Evolutionary conservation across 2,797 vertebrate genomes (phyloP).

Genomic region (Eutrigla gurnardus): DNA sequence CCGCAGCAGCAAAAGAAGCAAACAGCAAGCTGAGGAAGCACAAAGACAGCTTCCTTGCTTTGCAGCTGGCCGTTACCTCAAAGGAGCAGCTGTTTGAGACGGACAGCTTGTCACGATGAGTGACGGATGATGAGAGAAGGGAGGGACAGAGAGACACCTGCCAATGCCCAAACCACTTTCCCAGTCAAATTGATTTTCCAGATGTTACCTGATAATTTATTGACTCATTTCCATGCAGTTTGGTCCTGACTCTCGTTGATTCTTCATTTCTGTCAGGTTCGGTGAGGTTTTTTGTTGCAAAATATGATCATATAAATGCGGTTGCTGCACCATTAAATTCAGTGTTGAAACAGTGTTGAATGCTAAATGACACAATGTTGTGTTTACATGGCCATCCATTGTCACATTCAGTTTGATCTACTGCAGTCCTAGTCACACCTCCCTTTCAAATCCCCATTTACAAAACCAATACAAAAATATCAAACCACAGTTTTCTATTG

Average conservation of each 20-base stretch:
- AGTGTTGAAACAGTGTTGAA: not conserved
- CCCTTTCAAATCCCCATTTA: not conserved
- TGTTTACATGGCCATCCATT: not conserved
- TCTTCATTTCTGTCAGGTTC: not conserved
- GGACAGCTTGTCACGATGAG: conserved; percentile 8
- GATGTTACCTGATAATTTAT: not conserved
- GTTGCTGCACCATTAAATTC: not conserved
- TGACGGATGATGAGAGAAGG: conserved; percentile 15
- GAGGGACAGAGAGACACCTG: conserved; percentile 2
- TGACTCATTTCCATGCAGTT: not conserved
- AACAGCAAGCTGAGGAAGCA: not conserved
- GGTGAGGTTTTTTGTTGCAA: not conserved
- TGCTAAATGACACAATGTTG: not conserved
- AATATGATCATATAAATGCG: not conserved
- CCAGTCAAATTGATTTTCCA: not conserved
- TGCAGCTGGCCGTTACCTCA: conserved; percentile 6
- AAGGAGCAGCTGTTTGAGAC: conserved; percentile 7
- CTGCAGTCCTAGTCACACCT: not conserved
- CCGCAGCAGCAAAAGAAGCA: not conserved
- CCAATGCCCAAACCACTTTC: not conserved
- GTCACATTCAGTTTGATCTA: not conserved
- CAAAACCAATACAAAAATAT: not conserved
- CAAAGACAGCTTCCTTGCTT: not conserved
- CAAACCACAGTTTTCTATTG: not conserved
- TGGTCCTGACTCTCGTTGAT: not conserved